These are phyloP conservation scores for Diadromus collaris DNA, from an alignment of 2,888 invertebrate genomes.

Conservation along the genomic window DNA sequence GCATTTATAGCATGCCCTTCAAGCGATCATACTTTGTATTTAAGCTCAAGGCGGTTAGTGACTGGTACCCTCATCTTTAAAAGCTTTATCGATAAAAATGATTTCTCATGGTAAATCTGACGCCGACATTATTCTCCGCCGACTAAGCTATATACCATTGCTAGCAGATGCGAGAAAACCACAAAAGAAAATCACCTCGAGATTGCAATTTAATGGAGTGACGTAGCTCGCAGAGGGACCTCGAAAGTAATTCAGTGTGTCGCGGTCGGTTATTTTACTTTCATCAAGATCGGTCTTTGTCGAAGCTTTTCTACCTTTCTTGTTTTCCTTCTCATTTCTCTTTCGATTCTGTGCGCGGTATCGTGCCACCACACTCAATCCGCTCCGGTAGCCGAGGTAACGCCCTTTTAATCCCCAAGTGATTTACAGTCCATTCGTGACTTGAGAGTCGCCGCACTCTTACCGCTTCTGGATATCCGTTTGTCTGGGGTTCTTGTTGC, in stretches of 20 bases:
- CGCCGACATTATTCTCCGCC: constrained; percentile 31
- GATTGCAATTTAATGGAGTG: constrained; percentile 24
- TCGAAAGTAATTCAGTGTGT: constrained; percentile 52
- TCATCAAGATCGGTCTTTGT: constrained; percentile 57
- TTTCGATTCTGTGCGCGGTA: constrained; percentile 32
- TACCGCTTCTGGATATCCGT: constrained; percentile 33
- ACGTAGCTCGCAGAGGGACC: constrained; percentile 20
- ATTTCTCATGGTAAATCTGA: constrained; percentile 18
- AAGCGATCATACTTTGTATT: background rate
- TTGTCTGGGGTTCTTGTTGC: constrained; percentile 33
- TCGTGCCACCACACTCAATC: constrained; percentile 46
- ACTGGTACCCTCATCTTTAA: constrained; percentile 3
- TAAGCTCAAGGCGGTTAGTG: background rate
- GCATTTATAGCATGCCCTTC: background rate
- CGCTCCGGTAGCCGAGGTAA: constrained; percentile 40
- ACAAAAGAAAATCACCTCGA: constrained; percentile 25
- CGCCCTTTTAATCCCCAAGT: constrained; percentile 58
- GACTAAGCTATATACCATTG: constrained; percentile 15
- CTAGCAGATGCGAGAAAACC: constrained; percentile 7
- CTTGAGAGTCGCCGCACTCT: constrained; percentile 40
- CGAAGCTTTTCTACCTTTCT: constrained; percentile 47
- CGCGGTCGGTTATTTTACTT: constrained; percentile 52
- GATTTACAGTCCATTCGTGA: constrained; percentile 59
- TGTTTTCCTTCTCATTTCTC: constrained; percentile 53
- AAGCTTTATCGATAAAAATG: constrained; percentile 46